Conservation (phyloP, 2,113 vertebrate species). For the Heloderma charlesbogerti region DNA sequence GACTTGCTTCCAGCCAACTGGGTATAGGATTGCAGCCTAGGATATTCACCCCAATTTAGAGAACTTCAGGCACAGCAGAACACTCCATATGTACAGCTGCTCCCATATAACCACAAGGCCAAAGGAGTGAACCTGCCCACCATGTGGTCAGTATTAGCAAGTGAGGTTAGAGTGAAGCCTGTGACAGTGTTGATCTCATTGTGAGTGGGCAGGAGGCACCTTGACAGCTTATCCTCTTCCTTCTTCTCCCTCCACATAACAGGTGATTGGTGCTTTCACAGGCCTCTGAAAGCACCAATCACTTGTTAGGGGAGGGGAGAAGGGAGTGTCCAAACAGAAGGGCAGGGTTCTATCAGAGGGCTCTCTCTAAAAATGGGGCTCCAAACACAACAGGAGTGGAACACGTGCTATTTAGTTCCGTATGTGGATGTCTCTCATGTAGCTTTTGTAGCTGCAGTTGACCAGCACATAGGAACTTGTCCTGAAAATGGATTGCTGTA, state of each 20-base stretch:
- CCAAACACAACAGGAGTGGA: background rate
- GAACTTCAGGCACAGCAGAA: background rate
- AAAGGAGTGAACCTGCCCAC: no score
- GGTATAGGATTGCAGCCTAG: background rate
- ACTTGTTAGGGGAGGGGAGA: background rate
- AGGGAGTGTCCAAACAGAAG: background rate
- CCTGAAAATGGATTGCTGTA: background rate
- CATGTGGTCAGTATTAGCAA: background rate
- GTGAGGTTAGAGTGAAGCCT: background rate
- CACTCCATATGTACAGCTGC: background rate
- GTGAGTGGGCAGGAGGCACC: background rate
- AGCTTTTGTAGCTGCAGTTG: background rate
- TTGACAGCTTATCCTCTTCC: background rate
- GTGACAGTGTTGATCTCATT: background rate
- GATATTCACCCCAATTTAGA: background rate
- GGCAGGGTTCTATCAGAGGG: background rate
- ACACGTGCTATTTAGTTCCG: background rate
- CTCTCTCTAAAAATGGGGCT: background rate
- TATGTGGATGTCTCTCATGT: background rate
- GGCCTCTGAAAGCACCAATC: background rate
- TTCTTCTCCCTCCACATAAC: background rate
- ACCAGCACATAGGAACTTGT: background rate
- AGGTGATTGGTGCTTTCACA: background rate
- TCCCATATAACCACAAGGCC: no score
- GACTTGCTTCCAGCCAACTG: no score